Conservation (phyloP, 92 coral and sea anemone species). For the Porites cylindrica region DNA sequence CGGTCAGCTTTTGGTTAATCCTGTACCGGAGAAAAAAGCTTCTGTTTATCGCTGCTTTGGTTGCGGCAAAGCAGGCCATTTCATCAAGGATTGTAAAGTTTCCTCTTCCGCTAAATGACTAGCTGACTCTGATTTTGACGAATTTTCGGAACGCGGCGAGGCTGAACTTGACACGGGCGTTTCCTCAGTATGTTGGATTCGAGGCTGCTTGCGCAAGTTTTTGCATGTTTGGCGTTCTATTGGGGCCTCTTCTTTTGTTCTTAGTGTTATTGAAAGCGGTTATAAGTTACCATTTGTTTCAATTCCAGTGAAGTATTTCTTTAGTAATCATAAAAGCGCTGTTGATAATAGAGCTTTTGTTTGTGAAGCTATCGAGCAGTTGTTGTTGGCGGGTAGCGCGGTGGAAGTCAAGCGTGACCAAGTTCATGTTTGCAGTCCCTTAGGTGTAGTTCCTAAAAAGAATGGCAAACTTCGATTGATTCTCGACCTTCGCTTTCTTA, state of each 20-base stretch:
- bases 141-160: slow-evolving; percentile 32
- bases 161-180: slow-evolving; percentile 43
- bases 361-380: too few relatives aligned
- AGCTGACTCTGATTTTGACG: slow-evolving; percentile 32
- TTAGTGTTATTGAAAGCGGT: too few relatives aligned
- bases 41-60: slow-evolving; percentile 53
- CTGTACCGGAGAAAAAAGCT: slow-evolving; percentile 55
- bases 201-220: slow-evolving; percentile 13
- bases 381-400: slow-evolving; percentile 18
- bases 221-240: neutral
- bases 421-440: slow-evolving; percentile 60
- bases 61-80: slow-evolving; percentile 63
- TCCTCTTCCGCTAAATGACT: slow-evolving; percentile 53
- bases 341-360: too few relatives aligned
- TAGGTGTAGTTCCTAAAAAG: slow-evolving; percentile 11
- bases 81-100: slow-evolving; percentile 47
- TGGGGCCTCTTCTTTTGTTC: too few relatives aligned
- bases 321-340: too few relatives aligned
- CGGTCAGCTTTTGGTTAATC: slow-evolving; percentile 52
- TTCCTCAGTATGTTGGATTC: slow-evolving; percentile 17
- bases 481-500: too few relatives aligned
- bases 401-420: slow-evolving; percentile 50
- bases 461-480: slow-evolving; percentile 59
- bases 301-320: too few relatives aligned
- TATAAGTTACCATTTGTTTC: too few relatives aligned